These are phyloP conservation scores for Tenebrosternarchus preto DNA, from an alignment of 2,113 vertebrate genomes.

Conservation along the genomic window DNA sequence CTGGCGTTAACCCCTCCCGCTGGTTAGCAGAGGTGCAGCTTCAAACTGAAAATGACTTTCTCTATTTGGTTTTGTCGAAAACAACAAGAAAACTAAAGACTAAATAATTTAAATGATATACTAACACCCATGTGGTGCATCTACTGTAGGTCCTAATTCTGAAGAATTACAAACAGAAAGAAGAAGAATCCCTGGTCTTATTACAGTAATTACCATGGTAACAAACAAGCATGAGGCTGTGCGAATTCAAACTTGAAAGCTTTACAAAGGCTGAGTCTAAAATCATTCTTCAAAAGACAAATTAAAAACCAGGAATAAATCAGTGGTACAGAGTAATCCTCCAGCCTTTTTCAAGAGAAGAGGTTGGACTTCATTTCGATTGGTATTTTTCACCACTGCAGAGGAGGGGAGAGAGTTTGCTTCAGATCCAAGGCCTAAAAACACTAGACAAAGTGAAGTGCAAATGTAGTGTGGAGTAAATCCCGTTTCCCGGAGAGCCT, in stretches of 20 bases:
- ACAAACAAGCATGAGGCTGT: conserved; percentile 43
- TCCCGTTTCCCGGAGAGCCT: conserved; percentile 47
- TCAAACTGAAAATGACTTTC: background rate
- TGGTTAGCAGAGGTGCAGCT: background rate
- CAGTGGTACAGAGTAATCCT: conserved; percentile 57
- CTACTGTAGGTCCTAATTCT: background rate
- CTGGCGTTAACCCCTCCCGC: background rate
- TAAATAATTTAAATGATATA: background rate
- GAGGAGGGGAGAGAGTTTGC: background rate
- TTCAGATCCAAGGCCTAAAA: conserved; percentile 51
- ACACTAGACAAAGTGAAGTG: conserved; percentile 52
- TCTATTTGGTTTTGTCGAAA: background rate
- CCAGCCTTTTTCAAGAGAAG: conserved; percentile 58
- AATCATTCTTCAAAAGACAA: conserved; percentile 58
- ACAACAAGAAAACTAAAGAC: background rate
- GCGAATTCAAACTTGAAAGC: conserved; percentile 45
- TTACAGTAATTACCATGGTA: conserved; percentile 48
- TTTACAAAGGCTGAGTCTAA: conserved; percentile 45
- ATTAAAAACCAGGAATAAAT: conserved; percentile 62
- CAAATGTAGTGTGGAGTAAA: conserved; percentile 47
- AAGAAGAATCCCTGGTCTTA: background rate
- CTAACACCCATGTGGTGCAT: background rate
- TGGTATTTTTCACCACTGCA: conserved; percentile 48
- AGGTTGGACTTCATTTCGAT: conserved; percentile 62
- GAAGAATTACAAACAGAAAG: background rate